Evolutionary conservation across 2,888 invertebrate genomes (phyloP), one percentile per base, ranked within the genome.

Genomic region (Danaus chrysippus): DNA sequence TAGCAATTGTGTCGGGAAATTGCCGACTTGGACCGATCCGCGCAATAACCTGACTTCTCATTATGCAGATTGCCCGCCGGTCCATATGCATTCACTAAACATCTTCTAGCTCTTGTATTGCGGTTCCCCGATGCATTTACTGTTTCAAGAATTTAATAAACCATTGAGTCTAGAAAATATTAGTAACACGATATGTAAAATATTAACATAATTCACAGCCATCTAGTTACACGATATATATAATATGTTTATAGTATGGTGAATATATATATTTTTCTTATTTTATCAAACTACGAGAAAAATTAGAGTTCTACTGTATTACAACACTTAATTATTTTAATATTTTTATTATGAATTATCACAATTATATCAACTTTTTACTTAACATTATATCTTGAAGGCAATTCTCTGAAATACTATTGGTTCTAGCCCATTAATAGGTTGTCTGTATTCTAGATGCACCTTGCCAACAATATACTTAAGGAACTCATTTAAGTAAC

Each of bases 41-140:
- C 79, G 82, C 85, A 81, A 86, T 87, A 87, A 84, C 84, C 83
- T 75, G 83, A 80, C 83, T 82, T 79, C 82, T 87, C 82, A 88
- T 89, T 89, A 89, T 88, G 89, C 81, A 89, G 83, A 90, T 88
- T 86, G 81, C 83, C 76, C 70, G 75, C 75, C 80, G 76, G 75
- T 79, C 77, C 82, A 77, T 79, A 76, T 83, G 85, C 79, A 81
- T 81, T 81, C 76, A 81, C 82, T 83, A 81, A 81, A 79, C 81
- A 78, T 82, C 82, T 82, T 78, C 71, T 68, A 67, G 59, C 64
- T 58, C 66, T 65, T 60, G 59, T 68, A 66, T 62, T 65, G 66
- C 61, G 64, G 62, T 55, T 69, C 64, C 67, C 68, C 63, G 57
- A 63, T 66, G 67, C 68, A 69, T 68, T 54, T 54, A 58, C 58